These are phyloP conservation scores for Brachionichthys hirsutus DNA, from an alignment of 2,113 vertebrate species.

Conservation along the genomic window DNA sequence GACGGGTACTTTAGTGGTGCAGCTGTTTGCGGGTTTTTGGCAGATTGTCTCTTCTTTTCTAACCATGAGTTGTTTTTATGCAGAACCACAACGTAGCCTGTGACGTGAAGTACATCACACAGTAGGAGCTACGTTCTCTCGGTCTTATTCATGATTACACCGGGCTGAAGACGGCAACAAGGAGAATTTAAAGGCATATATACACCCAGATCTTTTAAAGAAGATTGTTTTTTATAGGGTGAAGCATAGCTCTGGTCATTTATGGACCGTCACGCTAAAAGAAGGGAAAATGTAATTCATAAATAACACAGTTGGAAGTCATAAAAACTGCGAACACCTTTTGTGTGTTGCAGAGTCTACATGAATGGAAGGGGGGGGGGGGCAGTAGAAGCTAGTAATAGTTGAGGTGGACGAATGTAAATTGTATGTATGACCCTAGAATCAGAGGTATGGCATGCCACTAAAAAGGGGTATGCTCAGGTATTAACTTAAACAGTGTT, in stretches of 20 bases:
- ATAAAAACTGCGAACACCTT: too few species aligned
- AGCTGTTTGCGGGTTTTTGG: conserved; percentile 47
- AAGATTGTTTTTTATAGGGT: conserved; percentile 1
- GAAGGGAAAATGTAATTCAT: too few species aligned
- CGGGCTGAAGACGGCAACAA: conserved; percentile 19
- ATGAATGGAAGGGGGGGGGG: too few species aligned
- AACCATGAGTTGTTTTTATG: conserved; percentile 35
- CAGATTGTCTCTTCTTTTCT: conserved; percentile 17
- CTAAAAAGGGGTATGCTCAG: too few species aligned
- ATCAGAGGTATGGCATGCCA: too few species aligned
- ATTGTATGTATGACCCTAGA: too few species aligned
- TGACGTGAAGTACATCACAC: conserved; percentile 28
- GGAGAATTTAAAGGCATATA: conserved; percentile 1
- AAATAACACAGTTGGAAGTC: too few species aligned
- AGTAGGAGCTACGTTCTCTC: conserved; percentile 23
- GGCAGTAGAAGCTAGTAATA: too few species aligned
- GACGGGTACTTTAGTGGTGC: conserved; percentile 40
- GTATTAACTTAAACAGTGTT: too few species aligned
- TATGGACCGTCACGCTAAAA: too few species aligned
- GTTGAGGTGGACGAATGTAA: too few species aligned
- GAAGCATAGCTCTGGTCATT: conserved; percentile 17
- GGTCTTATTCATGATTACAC: conserved; percentile 44
- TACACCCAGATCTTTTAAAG: conserved; percentile 16
- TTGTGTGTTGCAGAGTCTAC: too few species aligned
- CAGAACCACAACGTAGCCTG: conserved; percentile 9